Evolutionary conservation across 2,888 invertebrate species (phyloP).

Genomic region (Euplexia lucipara): DNA sequence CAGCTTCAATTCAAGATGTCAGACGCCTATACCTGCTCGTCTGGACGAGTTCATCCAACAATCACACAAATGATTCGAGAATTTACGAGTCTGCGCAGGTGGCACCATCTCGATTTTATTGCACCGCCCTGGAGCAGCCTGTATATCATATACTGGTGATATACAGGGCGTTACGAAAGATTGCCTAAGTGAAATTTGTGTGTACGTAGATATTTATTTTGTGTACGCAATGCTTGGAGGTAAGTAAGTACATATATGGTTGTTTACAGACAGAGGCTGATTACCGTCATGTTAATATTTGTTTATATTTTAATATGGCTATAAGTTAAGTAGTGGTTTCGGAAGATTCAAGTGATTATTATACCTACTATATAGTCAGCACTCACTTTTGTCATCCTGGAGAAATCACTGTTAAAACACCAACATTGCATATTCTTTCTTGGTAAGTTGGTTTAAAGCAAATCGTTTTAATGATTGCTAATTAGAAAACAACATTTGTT

Average conservation of each 20-base stretch:
- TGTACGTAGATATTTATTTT: conserved; percentile 40
- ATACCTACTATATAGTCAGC: not conserved
- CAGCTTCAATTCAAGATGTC: not conserved
- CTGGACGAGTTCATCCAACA: conserved; percentile 54
- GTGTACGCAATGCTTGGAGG: not conserved
- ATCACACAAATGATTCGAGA: conserved; percentile 74
- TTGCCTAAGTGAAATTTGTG: conserved; percentile 21
- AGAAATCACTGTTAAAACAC: not conserved
- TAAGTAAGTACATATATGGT: no score
- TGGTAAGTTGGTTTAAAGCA: not conserved
- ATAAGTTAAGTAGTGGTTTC: no score
- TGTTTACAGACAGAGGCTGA: not conserved
- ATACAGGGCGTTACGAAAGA: conserved; percentile 30
- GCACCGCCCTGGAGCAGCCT: conserved; percentile 57
- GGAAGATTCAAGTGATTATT: not conserved
- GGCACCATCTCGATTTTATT: conserved; percentile 66
- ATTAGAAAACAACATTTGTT: conserved; percentile 30
- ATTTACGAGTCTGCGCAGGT: conserved; percentile 70
- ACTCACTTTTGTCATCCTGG: no score
- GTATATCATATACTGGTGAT: conserved; percentile 56
- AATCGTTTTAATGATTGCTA: conserved; percentile 18
- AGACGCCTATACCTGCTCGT: conserved; percentile 45
- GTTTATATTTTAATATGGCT: no score
- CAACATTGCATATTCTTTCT: not conserved
- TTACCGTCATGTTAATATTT: no score